These are phyloP conservation scores for Drosophila multiciliata DNA, from an alignment of 2,888 invertebrate species.

Conservation along the genomic window DNA sequence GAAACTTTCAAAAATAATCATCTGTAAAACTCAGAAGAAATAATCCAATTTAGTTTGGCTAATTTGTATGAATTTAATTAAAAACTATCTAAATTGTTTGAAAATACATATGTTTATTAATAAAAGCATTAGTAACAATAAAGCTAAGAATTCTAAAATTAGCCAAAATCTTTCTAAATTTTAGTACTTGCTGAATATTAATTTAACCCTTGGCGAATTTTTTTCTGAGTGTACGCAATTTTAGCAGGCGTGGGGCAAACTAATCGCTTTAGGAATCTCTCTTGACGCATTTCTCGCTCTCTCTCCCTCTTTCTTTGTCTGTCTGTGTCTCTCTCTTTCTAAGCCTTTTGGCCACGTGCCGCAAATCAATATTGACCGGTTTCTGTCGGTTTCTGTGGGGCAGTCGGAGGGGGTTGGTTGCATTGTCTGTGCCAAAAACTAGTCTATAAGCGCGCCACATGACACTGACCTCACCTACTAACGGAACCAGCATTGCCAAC, in stretches of 20 bases:
- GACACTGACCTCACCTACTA: constrained; percentile 84
- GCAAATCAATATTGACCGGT: constrained; percentile 60
- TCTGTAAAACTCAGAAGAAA: neutral
- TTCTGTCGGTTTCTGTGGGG: constrained; percentile 7
- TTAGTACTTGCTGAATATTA: neutral
- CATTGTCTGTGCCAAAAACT: constrained; percentile 66
- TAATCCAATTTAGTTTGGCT: neutral
- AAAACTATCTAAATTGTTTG: neutral
- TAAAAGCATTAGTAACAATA: neutral
- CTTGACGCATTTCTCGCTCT: neutral
- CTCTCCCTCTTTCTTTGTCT: neutral
- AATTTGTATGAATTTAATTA: neutral
- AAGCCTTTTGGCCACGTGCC: constrained; percentile 44
- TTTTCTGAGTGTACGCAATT: constrained; percentile 28
- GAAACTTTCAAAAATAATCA: neutral
- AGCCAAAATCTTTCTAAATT: neutral
- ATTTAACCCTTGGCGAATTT: neutral
- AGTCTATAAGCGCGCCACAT: constrained; percentile 78
- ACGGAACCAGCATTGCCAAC: constrained; percentile 62
- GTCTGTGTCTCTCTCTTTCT: neutral
- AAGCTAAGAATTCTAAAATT: neutral
- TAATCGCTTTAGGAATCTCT: constrained; percentile 41
- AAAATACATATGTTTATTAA: neutral
- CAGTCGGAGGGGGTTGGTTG: constrained; percentile 1
- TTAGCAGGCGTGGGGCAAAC: neutral